These are phyloP conservation scores for Xiphophorus couchianus DNA, from an alignment of 2,113 vertebrate species.

Conservation along the genomic window DNA sequence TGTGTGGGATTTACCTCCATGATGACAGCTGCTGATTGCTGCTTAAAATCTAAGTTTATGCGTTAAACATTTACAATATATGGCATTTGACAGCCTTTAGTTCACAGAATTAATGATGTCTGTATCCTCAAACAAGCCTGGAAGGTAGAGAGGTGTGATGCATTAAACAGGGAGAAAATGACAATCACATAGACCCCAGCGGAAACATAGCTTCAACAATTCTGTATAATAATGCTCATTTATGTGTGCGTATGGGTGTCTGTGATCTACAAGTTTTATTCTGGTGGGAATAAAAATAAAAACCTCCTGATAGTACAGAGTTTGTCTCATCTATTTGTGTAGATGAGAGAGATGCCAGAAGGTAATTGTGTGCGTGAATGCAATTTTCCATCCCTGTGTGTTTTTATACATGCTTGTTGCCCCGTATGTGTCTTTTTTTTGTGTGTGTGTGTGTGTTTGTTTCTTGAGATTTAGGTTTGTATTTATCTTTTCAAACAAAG, in stretches of 20 bases:
- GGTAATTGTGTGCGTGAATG: constrained; percentile 28
- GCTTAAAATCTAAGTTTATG: neutral
- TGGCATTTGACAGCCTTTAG: constrained; percentile 52
- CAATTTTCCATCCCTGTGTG: constrained; percentile 3
- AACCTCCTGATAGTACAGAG: constrained; percentile 37
- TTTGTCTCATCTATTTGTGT: constrained; percentile 47
- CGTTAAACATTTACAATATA: neutral
- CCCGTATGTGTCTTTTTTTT: neutral
- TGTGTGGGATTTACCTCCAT: neutral
- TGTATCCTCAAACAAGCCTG: constrained; percentile 31
- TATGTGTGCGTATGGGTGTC: constrained; percentile 3
- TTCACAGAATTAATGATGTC: constrained; percentile 58
- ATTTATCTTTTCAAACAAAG: constrained; percentile 55
- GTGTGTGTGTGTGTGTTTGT: constrained; percentile 8
- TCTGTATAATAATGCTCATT: neutral
- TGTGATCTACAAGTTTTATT: constrained; percentile 47
- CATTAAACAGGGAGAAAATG: constrained; percentile 11
- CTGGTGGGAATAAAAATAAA: constrained; percentile 48
- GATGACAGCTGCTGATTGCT: neutral
- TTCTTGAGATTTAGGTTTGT: constrained; percentile 46
- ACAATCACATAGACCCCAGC: constrained; percentile 27
- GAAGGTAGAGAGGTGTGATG: constrained; percentile 30
- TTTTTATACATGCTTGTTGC: constrained; percentile 16
- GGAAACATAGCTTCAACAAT: constrained; percentile 31
- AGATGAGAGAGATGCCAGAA: constrained; percentile 43